A percentile compares a stretch with the other conserved stretches of the same genome.
These are phyloP conservation scores for Cryptus armator DNA, from an alignment of 2,888 invertebrate species.

Conservation along the genomic window DNA sequence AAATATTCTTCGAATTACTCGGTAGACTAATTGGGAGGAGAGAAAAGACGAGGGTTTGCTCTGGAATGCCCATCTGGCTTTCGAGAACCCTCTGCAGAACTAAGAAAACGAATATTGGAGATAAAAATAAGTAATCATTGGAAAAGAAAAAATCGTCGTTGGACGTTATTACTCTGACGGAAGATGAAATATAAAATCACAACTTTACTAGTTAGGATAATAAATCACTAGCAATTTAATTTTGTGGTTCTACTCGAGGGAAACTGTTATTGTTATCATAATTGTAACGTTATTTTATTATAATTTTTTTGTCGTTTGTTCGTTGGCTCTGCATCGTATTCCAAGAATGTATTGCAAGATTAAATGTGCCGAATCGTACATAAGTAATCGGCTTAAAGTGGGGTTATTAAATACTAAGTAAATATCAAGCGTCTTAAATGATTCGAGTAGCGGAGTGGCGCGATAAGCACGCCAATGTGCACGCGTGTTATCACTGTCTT, in stretches of 20 bases:
- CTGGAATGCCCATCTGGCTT: conserved; percentile 58
- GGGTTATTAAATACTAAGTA: conserved; percentile 70
- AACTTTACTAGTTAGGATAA: neutral
- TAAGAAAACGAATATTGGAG: conserved; percentile 1
- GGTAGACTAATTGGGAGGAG: conserved; percentile 4
- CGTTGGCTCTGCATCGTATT: neutral
- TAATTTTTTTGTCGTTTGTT: neutral
- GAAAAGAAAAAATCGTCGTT: neutral
- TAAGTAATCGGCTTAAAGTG: conserved; percentile 2
- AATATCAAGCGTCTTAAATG: conserved; percentile 70
- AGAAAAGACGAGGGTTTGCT: conserved; percentile 52
- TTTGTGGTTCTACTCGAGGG: neutral
- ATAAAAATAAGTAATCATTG: conserved; percentile 44
- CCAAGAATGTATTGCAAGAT: neutral
- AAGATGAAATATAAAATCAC: neutral
- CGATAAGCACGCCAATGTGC: conserved; percentile 67
- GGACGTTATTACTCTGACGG: neutral
- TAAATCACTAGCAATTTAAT: neutral
- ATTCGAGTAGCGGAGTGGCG: conserved; percentile 45
- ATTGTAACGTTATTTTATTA: neutral
- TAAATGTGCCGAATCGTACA: neutral
- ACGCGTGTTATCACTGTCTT: conserved; percentile 19
- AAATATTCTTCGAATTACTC: conserved; percentile 45
- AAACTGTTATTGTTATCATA: neutral
- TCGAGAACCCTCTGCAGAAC: conserved; percentile 19